Evolutionary conservation across 2,888 invertebrate species (phyloP).

Genomic region (Synergus japonicus): DNA sequence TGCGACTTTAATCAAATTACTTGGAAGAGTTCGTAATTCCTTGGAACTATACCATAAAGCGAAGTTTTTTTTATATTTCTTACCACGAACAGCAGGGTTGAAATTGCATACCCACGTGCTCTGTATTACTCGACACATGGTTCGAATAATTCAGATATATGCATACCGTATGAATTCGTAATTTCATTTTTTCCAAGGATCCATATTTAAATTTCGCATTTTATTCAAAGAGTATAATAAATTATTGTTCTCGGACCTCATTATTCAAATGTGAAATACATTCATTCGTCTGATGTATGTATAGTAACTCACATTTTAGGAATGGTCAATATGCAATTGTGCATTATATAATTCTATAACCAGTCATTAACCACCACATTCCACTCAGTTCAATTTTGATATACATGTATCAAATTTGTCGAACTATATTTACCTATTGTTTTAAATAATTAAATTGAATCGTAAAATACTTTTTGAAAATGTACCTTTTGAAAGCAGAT

Average conservation of each 20-base stretch:
- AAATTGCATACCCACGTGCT: slow-evolving; percentile 33
- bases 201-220: slow-evolving; percentile 32
- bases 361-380: not conserved
- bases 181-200: slow-evolving; percentile 30
- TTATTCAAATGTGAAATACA: slow-evolving; percentile 17
- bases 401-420: not conserved
- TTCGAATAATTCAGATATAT: slow-evolving; percentile 38
- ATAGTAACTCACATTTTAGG: not conserved
- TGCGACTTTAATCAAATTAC: slow-evolving; percentile 5
- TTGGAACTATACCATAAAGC: slow-evolving; percentile 17
- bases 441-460: not conserved
- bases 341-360: not conserved
- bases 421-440: not conserved
- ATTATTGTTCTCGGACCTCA: slow-evolving; percentile 17
- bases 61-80: slow-evolving; percentile 21
- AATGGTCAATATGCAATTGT: not conserved
- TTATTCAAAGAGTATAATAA: slow-evolving; percentile 4
- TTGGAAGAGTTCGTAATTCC: not conserved
- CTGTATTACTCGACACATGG: slow-evolving; percentile 36
- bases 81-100: slow-evolving; percentile 24
- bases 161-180: slow-evolving; percentile 28
- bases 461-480: not conserved
- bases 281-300: not conserved
- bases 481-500: not conserved
- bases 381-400: not conserved